These are phyloP conservation scores for Heliconius congener DNA, from an alignment of 1,140 invertebrate genomes.

Conservation along the genomic window DNA sequence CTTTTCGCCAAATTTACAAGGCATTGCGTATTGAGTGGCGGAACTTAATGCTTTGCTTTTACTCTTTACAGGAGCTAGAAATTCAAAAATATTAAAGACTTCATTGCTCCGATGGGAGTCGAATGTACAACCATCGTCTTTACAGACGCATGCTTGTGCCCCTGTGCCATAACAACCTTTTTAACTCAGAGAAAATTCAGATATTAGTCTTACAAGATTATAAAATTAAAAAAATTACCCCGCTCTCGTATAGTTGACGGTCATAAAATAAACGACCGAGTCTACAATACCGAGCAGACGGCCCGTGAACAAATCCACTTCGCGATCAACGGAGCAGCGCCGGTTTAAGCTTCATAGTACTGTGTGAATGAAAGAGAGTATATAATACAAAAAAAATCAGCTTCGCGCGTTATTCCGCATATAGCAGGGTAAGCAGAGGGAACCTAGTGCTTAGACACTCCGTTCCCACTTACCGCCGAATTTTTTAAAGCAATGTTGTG, in stretches of 20 bases:
- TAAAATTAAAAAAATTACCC: neutral
- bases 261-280: constrained; percentile 7
- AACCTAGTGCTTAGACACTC: too few species aligned
- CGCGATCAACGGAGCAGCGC: neutral
- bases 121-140: too few species aligned
- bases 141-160: too few species aligned
- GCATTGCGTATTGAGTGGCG: neutral
- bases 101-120: too few species aligned
- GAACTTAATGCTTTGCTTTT: too few species aligned
- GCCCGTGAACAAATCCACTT: neutral
- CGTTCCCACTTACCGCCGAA: too few species aligned
- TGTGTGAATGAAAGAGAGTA: neutral
- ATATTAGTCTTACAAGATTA: neutral
- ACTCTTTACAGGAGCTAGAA: too few species aligned
- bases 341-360: neutral
- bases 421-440: too few species aligned
- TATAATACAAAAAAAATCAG: neutral
- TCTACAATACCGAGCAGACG: neutral
- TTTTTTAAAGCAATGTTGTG: too few species aligned
- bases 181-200: neutral
- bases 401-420: too few species aligned
- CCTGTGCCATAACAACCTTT: too few species aligned
- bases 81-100: too few species aligned
- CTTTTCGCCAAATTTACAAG: neutral
- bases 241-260: neutral